phyloP scores from a whole-genome alignment of 2,888 invertebrate species.

The Amphipoea lucens region DNA sequence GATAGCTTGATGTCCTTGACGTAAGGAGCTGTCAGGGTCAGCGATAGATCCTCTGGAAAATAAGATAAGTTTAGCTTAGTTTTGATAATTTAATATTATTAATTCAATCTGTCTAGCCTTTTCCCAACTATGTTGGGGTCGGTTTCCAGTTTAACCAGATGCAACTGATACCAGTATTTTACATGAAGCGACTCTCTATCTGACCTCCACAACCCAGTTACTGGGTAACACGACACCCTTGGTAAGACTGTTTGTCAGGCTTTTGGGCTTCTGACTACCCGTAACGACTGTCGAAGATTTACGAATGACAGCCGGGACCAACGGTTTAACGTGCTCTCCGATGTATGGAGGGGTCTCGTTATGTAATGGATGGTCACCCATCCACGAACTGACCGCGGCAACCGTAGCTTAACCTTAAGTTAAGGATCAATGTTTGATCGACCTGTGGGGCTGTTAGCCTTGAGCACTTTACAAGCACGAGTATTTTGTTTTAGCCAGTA shows the following conservation, averaged over 20 bases:
- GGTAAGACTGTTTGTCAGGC: not conserved
- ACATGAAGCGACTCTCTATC: too few relatives aligned
- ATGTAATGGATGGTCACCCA: not conserved
- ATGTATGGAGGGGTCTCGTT: not conserved
- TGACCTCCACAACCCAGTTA: too few relatives aligned
- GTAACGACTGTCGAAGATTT: not conserved
- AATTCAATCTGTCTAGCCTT: not conserved
- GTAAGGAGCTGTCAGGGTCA: slow-evolving; percentile 71
- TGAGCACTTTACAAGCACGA: too few relatives aligned
- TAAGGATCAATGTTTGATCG: not conserved
- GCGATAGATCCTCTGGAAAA: slow-evolving; percentile 65
- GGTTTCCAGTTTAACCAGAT: not conserved
- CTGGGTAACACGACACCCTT: not conserved
- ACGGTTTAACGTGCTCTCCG: too few relatives aligned
- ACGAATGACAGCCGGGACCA: not conserved
- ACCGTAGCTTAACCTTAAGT: not conserved
- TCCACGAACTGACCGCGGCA: not conserved
- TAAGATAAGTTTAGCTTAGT: too few relatives aligned
- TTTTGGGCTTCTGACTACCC: not conserved
- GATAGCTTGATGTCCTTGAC: slow-evolving; percentile 54
- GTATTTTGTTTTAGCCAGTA: too few relatives aligned
- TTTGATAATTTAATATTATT: too few relatives aligned
- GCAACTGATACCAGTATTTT: not conserved
- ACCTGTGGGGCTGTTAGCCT: not conserved
- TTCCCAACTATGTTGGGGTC: not conserved